These are phyloP conservation scores for Aurelia sp. DNA, from an alignment of 30 jellyfish, hydroid and myxozoan species.

Conservation along the genomic window DNA sequence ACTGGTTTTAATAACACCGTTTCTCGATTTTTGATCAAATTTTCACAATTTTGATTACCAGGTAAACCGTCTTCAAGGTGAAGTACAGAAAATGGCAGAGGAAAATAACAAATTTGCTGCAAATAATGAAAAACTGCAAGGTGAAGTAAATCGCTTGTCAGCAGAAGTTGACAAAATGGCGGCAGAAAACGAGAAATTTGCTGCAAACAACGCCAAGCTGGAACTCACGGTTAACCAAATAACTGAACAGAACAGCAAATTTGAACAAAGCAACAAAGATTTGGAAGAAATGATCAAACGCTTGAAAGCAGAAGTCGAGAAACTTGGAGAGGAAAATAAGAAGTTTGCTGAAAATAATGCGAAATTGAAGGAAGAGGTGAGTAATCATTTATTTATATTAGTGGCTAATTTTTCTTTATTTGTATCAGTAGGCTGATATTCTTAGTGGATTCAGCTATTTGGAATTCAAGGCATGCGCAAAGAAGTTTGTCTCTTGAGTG, in stretches of 20 bases:
- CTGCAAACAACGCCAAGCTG: conserved; percentile 75
- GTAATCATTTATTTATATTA: neutral
- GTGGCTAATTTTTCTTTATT: neutral
- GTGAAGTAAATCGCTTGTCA: conserved; percentile 60
- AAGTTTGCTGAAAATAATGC: conserved; percentile 93
- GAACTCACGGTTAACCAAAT: conserved; percentile 76
- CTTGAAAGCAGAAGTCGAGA: conserved; percentile 79
- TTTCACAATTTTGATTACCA: neutral
- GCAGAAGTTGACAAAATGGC: conserved; percentile 83
- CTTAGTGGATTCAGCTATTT: neutral
- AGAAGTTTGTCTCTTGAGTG: too few relatives aligned
- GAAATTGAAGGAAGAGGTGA: conserved; percentile 81
- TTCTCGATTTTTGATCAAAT: too few relatives aligned
- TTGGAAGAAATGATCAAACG: conserved; percentile 76
- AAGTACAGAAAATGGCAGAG: conserved; percentile 78
- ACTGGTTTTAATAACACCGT: too few relatives aligned
- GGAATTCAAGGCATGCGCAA: too few relatives aligned
- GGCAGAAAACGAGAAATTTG: conserved; percentile 84
- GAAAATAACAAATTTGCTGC: conserved; percentile 86
- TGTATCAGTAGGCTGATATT: neutral
- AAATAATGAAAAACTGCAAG: conserved; percentile 75
- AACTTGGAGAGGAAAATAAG: conserved; percentile 85
- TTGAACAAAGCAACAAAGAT: conserved; percentile 87
- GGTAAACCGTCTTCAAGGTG: conserved; percentile 62
- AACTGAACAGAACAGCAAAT: conserved; percentile 78